Base-by-base conservation (phyloP, 2,888 invertebrate genomes). In the Peribatodes rhomboidaria region DNA sequence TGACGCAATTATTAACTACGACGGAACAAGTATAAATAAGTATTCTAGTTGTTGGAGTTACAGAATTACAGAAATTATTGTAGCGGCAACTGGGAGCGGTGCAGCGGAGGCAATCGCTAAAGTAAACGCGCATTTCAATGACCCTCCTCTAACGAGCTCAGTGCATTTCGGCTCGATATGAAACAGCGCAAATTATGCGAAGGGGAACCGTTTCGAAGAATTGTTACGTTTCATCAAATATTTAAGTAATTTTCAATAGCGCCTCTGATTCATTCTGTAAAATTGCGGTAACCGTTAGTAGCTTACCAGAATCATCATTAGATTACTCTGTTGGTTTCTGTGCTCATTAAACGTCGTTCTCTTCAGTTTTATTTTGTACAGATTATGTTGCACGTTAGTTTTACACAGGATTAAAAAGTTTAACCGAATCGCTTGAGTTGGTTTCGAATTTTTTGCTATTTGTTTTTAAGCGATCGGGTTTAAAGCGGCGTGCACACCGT, bases 171-270 rank as follows among this genome's bases (percentile, higher is more conserved):
- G 53, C 42, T 47, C 33, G 13, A 61, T 55, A 61, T 66, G 64
- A 68, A 70, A 70, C 61, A 47, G 55, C 55, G 56, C 50, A 52
- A 53, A 70, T 68, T 68, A 64, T 53, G 27, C 41, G 35, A 49
- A 56, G 54, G 56, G 65, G 67, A 20, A 55, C 33, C 50, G 44
- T 61, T 65, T 60, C 53, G 57, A 55, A 59, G 53, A 65, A 20
- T 65, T 61, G 42, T 65, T 65, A 50, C 50, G 60, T 68, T 64
- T 57, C 56, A 49, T 59, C 57, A 35, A 63, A 64, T 61, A 55
- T 61, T 62, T 41, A 42, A 59, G 56, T 60, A 60, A 67, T 62
- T 56, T 56, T 53, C 52, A 41, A 59, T 49, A 22, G 46, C 52
- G 53, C 39, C 31, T 52, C 55, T 52, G 61, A 59, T 41, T 64